Evolutionary conservation across 2,888 invertebrate species (phyloP).

Genomic region (Resseliella maxima): DNA sequence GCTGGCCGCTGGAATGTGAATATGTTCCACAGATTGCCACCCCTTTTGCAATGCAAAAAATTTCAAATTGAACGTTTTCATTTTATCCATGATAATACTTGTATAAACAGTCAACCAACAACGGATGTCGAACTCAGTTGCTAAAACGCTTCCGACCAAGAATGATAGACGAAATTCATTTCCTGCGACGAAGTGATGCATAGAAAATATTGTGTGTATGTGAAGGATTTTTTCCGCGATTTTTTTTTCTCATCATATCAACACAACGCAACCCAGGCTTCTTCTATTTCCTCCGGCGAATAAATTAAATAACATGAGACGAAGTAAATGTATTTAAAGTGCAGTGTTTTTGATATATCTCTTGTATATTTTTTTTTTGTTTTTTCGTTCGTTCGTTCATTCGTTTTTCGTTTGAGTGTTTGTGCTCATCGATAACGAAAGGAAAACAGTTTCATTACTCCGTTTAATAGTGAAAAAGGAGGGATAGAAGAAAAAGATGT

Average conservation of each 20-base stretch:
- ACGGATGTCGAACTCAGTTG: not conserved
- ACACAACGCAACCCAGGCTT: conserved; percentile 31
- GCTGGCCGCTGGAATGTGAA: not conserved
- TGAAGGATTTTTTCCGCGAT: conserved; percentile 18
- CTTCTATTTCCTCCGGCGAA: not conserved
- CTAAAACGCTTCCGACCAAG: not conserved
- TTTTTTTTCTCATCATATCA: not conserved
- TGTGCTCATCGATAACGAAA: not conserved
- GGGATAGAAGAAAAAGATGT: not conserved
- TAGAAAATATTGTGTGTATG: not conserved
- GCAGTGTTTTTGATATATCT: conserved; percentile 34
- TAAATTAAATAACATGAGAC: conserved; percentile 43
- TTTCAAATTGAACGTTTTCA: conserved; percentile 14
- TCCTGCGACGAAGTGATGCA: not conserved
- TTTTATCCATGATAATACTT: not conserved
- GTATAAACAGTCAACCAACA: not conserved
- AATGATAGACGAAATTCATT: not conserved
- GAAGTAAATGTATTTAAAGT: conserved; percentile 44
- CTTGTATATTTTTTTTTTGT: not conserved
- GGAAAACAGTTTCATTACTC: not conserved
- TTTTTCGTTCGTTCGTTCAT: not conserved
- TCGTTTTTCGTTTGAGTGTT: not conserved
- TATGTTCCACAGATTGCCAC: not conserved
- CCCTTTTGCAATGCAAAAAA: not conserved
- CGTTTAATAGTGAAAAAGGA: not conserved